Evolutionary conservation across 1,140 invertebrate species (phyloP), one percentile per base, ranked within the genome.

Genomic region (Steinernema khuongi): DNA sequence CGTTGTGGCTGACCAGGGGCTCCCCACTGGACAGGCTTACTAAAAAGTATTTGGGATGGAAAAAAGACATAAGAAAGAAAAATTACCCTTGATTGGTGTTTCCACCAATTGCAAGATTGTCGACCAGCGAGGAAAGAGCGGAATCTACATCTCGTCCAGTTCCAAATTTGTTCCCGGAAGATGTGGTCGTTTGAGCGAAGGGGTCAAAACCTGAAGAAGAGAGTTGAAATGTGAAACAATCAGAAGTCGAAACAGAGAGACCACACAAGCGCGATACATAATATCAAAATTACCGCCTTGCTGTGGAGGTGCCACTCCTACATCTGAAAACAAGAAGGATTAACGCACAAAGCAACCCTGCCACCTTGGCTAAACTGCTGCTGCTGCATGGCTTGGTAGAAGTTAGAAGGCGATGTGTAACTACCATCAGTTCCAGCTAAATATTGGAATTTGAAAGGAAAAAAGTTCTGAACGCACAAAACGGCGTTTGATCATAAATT

Each of bases 401-500:
- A 74, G 43, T 36, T 32, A 11, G 79, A 79, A n/a, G 79, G 82
- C 18, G 82, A 32, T 17, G 69, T 81, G 69, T 80, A 80, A 43
- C 79, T 80, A 33, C 79, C 81, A 43, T 80, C 79, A 31, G 28
- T 67, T 1, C 43, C 67, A 18, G 79, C 79, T 80, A 72, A 78
- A 80, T 76, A 18, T 1, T 19, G 30, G 22, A n/a, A 33, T 44
- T n/a, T 29, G 29, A 4, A 33, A 2, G 14, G 4, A 32, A 41
- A 80, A 82, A n/a, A 83, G 76, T 77, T 26, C 68, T 78, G n/a
- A 28, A 29, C 33, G 17, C 67, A 73, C 72, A 83, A 66, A 83
- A 81, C 22, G 80, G 80, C 7, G 80, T 81, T 70, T 81, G 80
- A 11, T 81, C 71, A 73, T 81, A 81, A 50, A 81, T 81, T 30